phyloP scores from a whole-genome alignment of 2,888 invertebrate species.

The Heliconius sara region DNA sequence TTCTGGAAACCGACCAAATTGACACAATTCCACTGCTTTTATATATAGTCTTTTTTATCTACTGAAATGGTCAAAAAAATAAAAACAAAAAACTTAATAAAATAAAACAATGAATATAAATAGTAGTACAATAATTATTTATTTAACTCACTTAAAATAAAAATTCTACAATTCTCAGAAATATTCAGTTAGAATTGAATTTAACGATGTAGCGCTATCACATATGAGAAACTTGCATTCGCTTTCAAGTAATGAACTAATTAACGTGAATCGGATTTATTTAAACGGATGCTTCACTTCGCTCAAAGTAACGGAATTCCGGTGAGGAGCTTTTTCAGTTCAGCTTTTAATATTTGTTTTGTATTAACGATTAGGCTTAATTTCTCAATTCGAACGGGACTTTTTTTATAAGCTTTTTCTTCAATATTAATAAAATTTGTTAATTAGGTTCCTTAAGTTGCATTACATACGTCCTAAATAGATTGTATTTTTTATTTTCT shows the following conservation, averaged over 20 bases:
- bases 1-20: no score
- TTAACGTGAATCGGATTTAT: not conserved
- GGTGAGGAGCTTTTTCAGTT: not conserved
- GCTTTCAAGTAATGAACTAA: conserved; percentile 7
- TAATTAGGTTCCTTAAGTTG: no score
- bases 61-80: no score
- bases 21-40: no score
- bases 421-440: no score
- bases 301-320: conserved; percentile 18
- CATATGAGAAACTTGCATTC: conserved; percentile 3
- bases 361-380: not conserved
- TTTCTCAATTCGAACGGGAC: not conserved
- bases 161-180: not conserved
- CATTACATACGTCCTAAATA: no score
- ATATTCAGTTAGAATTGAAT: not conserved
- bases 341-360: conserved; percentile 3
- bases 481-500: no score
- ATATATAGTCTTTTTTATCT: no score
- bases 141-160: not conserved
- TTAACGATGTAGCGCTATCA: not conserved
- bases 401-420: not conserved
- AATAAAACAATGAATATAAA: no score
- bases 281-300: conserved; percentile 6
- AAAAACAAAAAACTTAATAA: no score
- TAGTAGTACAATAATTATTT: no score